These are phyloP conservation scores for Carassius auratus DNA, from an alignment of 2,113 vertebrate species.

Conservation along the genomic window DNA sequence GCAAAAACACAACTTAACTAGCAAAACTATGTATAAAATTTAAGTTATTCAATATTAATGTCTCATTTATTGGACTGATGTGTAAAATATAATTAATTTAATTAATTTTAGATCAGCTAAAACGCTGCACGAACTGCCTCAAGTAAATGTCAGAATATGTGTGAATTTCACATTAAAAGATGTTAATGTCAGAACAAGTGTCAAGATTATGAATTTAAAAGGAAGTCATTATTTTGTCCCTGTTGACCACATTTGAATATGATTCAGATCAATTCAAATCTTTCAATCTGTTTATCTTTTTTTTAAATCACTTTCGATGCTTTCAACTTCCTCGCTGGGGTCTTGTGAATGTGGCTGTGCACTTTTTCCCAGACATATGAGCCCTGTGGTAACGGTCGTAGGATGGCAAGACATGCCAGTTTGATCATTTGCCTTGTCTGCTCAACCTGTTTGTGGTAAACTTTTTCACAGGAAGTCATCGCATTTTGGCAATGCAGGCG, in stretches of 20 bases:
- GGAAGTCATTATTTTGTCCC: background rate
- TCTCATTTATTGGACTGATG: background rate
- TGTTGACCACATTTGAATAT: background rate
- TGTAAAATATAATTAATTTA: background rate
- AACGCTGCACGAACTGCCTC: background rate
- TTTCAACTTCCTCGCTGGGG: slow-evolving; percentile 44
- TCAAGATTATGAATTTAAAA: background rate
- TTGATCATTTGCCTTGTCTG: slow-evolving; percentile 16
- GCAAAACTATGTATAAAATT: too few relatives aligned
- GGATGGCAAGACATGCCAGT: slow-evolving; percentile 9
- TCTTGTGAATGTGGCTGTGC: slow-evolving; percentile 57
- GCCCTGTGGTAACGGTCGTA: slow-evolving; percentile 44
- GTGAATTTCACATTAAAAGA: background rate
- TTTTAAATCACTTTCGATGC: slow-evolving; percentile 4
- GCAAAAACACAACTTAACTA: background rate
- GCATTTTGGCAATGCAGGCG: background rate
- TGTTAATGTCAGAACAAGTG: background rate
- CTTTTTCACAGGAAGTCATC: slow-evolving; percentile 54
- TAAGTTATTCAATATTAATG: background rate
- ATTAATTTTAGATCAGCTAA: background rate
- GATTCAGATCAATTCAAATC: background rate
- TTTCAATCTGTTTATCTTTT: background rate
- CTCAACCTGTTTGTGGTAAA: slow-evolving; percentile 39
- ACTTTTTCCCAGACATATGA: slow-evolving; percentile 63
- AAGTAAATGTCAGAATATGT: background rate